Conservation (phyloP, 2,888 invertebrate genomes). For the Nemotelus pantherinus region DNA sequence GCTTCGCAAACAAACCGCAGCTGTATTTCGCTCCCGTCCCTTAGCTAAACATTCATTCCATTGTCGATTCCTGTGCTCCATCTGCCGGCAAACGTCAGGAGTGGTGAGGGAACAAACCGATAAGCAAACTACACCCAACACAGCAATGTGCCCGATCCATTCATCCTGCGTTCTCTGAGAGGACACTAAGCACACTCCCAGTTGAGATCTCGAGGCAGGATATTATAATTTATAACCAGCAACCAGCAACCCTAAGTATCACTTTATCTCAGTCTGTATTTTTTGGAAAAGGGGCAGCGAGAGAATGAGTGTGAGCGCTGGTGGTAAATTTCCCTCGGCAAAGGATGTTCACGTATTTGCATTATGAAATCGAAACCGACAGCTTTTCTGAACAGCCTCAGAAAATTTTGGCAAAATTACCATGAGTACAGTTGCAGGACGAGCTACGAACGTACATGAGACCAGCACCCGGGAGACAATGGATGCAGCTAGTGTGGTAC, state of each 20-base stretch:
- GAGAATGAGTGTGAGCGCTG: too few relatives aligned
- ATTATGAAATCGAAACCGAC: constrained; percentile 9
- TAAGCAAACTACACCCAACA: not conserved
- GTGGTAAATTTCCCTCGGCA: too few relatives aligned
- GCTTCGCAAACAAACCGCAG: constrained; percentile 39
- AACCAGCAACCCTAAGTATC: constrained; percentile 43
- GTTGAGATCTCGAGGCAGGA: constrained; percentile 29
- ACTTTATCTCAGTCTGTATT: constrained; percentile 41
- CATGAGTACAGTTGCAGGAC: too few relatives aligned
- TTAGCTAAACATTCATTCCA: not conserved
- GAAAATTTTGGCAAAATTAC: too few relatives aligned
- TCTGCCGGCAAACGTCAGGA: not conserved
- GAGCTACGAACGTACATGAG: too few relatives aligned
- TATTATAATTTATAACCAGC: constrained; percentile 44
- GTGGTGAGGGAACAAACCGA: not conserved
- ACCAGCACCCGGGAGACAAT: too few relatives aligned
- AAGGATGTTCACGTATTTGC: not conserved
- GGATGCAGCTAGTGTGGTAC: too few relatives aligned
- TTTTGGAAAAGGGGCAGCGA: not conserved
- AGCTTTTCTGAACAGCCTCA: constrained; percentile 7
- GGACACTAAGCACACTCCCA: not conserved
- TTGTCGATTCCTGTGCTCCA: not conserved
- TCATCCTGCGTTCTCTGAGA: constrained; percentile 19
- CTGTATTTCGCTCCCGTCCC: constrained; percentile 9
- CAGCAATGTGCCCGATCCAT: not conserved